Evolutionary conservation across 2,113 vertebrate species (phyloP).

Genomic region (Bubo scandiacus): DNA sequence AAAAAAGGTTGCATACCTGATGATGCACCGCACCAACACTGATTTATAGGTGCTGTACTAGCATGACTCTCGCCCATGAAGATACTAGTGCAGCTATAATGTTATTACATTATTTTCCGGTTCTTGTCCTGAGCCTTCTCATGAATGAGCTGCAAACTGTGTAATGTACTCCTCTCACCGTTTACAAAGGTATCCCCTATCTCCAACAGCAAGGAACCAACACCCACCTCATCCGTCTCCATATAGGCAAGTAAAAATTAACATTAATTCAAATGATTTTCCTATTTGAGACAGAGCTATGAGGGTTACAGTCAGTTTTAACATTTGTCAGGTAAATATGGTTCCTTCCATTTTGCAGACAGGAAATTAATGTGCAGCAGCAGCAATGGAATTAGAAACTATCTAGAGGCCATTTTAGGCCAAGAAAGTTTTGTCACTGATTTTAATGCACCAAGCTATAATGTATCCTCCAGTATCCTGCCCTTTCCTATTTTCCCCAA

Average conservation of each 20-base stretch:
- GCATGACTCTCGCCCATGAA: neutral
- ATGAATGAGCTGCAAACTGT: neutral
- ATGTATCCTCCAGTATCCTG: neutral
- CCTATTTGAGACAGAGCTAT: neutral
- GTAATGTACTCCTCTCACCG: neutral
- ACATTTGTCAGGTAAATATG: neutral
- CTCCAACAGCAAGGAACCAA: neutral
- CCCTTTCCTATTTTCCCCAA: constrained; percentile 38
- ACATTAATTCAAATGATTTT: neutral
- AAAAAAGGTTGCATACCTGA: constrained; percentile 25
- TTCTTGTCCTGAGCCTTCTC: neutral
- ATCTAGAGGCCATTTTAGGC: constrained; percentile 5
- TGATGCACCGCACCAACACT: neutral
- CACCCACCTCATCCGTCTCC: accelerated
- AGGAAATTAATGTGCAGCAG: neutral
- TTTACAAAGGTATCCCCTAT: neutral
- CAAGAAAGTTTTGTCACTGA: constrained; percentile 21
- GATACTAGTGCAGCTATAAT: neutral
- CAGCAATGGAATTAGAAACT: neutral
- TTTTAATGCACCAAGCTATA: constrained; percentile 20
- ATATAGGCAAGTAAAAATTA: neutral
- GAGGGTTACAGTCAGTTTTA: neutral
- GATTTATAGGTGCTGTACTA: neutral
- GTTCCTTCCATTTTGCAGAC: neutral
- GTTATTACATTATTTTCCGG: neutral